Base-by-base conservation (phyloP, 2,113 vertebrate genomes). In the Sinocyclocheilus anophthalmus region DNA sequence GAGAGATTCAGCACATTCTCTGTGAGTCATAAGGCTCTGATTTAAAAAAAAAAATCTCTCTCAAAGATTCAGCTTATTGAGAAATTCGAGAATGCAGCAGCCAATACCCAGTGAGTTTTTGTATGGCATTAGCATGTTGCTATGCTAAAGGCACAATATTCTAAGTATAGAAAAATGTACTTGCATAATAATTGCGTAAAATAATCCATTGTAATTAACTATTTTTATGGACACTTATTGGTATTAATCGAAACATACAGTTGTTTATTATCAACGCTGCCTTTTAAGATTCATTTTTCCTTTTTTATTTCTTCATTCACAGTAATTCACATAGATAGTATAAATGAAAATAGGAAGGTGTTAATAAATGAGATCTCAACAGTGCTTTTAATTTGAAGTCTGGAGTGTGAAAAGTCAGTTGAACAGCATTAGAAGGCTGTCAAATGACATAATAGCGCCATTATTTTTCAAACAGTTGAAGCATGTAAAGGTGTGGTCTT, bases 1-100 rank as follows among this genome's bases (percentile, higher is more conserved):
- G 48, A 70, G 63, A 70, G 63, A 69, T 39, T 59, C 72, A 65
- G 22, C 73, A 78, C 84, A 69, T 85, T 33, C 30, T n/a, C 65
- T 84, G 42, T 87, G 86, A 85, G 77, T 85, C 72, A 85, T 22
- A 24, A 50, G 70, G 63, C 79, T 53, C 14, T 81, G 82, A 26
- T 82, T 88, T 45, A 65, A 61, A 76, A 8, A 20, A 5, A 22
- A 20, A 16, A 55, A 6, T 30, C 55, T 81, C n/a, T 53, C 78
- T 76, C 70, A 61, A 61, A 57, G 33, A 84, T 81, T 85, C 37
- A 26, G 48, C 16, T 72, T 70, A 42, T 61, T 59, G 78, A 45
- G 39, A 45, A 65, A 26, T 61, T 76, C 20, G 57, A 70, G 18
- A 78, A 24, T 45, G 22, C 37, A 59, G 1, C 18, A 80, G 6